Evolutionary conservation across 2,888 invertebrate species (phyloP).

Genomic region (Myathropa florea): DNA sequence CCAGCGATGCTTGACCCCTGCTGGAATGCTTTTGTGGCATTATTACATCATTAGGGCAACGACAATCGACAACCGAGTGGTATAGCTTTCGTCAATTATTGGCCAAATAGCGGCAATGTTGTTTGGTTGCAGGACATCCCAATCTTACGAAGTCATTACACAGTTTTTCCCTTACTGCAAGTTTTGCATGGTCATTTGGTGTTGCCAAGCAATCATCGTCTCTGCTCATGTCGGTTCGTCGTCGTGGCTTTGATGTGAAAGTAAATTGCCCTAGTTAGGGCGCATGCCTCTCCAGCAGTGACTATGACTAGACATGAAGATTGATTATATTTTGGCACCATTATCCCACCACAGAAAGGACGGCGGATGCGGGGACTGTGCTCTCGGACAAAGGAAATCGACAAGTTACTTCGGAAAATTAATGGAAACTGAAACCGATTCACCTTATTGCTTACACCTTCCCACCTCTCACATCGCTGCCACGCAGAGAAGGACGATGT

Average conservation of each 20-base stretch:
- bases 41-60: conserved; percentile 71
- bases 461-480: background rate
- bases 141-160: conserved; percentile 52
- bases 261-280: conserved; percentile 36
- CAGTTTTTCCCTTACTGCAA: conserved; percentile 40
- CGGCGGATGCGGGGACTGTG: background rate
- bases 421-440: conserved; percentile 48
- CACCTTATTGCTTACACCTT: background rate
- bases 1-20: conserved; percentile 77
- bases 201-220: conserved; percentile 26
- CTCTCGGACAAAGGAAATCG: conserved; percentile 45
- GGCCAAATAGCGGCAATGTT: conserved; percentile 62
- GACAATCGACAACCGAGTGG: conserved; percentile 20
- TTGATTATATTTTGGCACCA: conserved; percentile 70
- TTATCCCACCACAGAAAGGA: conserved; percentile 7
- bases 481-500: background rate
- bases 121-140: conserved; percentile 45
- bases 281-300: conserved; percentile 54
- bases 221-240: background rate
- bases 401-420: conserved; percentile 33
- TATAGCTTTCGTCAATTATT: conserved; percentile 69
- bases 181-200: conserved; percentile 71
- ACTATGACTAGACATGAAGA: conserved; percentile 72
- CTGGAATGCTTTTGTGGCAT: conserved; percentile 71
- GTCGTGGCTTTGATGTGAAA: conserved; percentile 16